Evolutionary conservation across 2,113 vertebrate species (phyloP).

Genomic region (Mus spicilegus): DNA sequence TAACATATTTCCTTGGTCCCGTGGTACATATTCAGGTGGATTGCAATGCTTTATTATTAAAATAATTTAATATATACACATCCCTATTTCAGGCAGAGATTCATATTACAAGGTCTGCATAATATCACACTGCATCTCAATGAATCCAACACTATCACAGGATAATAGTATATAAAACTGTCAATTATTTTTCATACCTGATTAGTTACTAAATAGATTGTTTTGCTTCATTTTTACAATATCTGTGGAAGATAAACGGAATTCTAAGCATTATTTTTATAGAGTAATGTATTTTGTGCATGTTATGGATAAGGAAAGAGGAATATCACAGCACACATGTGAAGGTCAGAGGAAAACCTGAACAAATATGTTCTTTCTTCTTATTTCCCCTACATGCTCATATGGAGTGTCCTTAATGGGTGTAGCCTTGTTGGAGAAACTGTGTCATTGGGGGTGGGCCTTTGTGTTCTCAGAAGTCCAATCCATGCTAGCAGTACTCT

Average conservation of each 20-base stretch:
- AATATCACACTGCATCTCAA: not conserved
- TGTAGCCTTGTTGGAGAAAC: not conserved
- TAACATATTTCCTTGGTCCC: not conserved
- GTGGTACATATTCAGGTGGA: not conserved
- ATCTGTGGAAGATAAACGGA: not conserved
- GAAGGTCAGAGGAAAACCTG: not conserved
- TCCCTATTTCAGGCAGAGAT: not conserved
- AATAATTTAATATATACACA: not conserved
- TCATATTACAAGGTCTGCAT: not conserved
- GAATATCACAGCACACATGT: not conserved
- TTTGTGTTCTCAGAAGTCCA: not conserved
- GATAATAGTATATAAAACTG: not conserved
- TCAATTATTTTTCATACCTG: not conserved
- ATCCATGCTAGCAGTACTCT: too few species aligned
- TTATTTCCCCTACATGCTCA: too few species aligned
- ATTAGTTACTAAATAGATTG: not conserved
- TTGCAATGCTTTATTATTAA: not conserved
- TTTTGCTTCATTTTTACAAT: not conserved
- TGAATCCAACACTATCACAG: not conserved
- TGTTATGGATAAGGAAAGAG: not conserved
- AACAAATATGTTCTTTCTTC: not conserved
- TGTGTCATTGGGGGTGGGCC: not conserved
- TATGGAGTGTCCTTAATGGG: too few species aligned
- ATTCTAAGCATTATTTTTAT: not conserved
- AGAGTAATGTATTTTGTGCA: too few species aligned